Evolutionary conservation across 2,113 vertebrate species (phyloP).

Genomic region (Cynopterus brachyotis): DNA sequence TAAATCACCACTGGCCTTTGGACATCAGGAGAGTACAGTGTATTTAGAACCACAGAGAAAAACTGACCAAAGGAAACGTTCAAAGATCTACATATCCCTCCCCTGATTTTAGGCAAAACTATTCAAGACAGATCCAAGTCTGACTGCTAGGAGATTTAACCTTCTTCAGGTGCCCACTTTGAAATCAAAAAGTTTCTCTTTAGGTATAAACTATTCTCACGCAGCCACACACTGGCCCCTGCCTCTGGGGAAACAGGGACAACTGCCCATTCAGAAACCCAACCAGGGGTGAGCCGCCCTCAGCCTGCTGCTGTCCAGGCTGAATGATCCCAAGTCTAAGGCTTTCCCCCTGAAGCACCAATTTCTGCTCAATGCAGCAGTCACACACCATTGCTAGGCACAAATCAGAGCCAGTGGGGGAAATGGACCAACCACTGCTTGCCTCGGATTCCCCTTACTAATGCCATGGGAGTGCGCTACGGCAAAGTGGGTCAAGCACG

Average conservation of each 20-base stretch:
- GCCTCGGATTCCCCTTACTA: neutral
- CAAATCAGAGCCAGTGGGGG: neutral
- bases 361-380: neutral
- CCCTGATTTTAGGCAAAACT: neutral
- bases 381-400: neutral
- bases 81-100: neutral
- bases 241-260: neutral
- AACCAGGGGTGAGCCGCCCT: rapidly evolving
- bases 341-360: neutral
- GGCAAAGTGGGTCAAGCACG: neutral
- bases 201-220: neutral
- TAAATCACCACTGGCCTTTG: neutral
- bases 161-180: neutral
- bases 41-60: neutral
- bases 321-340: neutral
- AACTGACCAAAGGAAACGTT: neutral
- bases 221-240: neutral
- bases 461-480: rapidly evolving
- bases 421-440: neutral
- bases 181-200: neutral
- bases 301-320: neutral
- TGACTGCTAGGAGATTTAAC: neutral
- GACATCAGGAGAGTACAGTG: neutral
- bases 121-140: neutral
- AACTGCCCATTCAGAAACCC: neutral